phyloP scores from a whole-genome alignment of 2,113 vertebrate genomes.

The Chiloscyllium plagiosum region DNA sequence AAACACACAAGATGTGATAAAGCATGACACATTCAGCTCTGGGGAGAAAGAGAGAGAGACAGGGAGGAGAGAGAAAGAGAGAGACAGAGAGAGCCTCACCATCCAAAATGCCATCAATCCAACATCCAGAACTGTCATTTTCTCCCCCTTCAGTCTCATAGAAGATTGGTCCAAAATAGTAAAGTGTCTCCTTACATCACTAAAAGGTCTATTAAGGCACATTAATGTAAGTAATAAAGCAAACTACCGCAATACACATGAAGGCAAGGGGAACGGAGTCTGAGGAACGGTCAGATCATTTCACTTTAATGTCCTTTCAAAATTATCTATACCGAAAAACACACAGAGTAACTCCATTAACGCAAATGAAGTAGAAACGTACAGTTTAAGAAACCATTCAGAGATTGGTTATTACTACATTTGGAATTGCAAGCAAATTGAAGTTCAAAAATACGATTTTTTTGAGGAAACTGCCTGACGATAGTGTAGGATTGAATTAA shows the following conservation, averaged over 20 bases:
- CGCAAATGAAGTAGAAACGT: background rate
- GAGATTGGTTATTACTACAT: background rate
- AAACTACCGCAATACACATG: background rate
- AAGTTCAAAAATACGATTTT: background rate
- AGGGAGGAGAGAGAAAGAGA: slow-evolving; percentile 38
- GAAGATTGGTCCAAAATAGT: slow-evolving; percentile 50
- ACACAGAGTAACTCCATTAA: background rate
- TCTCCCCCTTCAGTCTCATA: slow-evolving; percentile 41
- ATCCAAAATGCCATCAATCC: slow-evolving; percentile 60
- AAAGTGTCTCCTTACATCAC: slow-evolving; percentile 57
- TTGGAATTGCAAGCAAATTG: background rate
- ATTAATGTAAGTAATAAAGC: slow-evolving; percentile 42
- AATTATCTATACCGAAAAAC: background rate
- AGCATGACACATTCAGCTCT: slow-evolving; percentile 62
- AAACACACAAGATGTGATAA: slow-evolving; percentile 66
- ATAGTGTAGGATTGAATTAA: background rate
- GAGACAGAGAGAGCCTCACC: slow-evolving; percentile 41
- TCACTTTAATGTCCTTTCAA: background rate
- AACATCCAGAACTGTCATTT: slow-evolving; percentile 51
- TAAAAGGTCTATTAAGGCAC: slow-evolving; percentile 54
- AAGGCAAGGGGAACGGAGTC: background rate
- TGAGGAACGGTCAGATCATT: background rate
- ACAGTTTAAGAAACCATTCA: background rate
- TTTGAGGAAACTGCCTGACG: background rate
- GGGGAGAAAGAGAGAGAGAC: slow-evolving; percentile 42